These are phyloP conservation scores for Colossoma macropomum DNA, from an alignment of 2,113 vertebrate species.

Conservation along the genomic window DNA sequence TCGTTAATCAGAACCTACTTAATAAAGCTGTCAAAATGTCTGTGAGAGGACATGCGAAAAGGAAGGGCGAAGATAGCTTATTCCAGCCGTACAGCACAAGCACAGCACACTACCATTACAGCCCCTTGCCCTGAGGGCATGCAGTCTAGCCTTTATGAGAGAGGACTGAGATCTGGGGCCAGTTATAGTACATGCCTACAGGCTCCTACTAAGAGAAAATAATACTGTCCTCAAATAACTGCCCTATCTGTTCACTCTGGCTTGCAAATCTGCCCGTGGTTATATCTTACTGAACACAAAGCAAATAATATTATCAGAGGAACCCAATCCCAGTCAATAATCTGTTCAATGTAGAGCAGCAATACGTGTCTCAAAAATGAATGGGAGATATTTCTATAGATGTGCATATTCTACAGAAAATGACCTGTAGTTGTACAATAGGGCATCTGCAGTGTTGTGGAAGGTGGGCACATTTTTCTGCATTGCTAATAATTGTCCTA, in stretches of 20 bases:
- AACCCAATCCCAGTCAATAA: background rate
- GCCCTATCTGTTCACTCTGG: background rate
- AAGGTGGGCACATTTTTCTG: background rate
- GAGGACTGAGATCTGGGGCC: slow-evolving; percentile 14
- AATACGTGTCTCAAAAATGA: background rate
- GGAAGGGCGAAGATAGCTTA: slow-evolving; percentile 17
- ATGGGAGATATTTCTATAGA: background rate
- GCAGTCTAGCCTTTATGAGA: slow-evolving; percentile 13
- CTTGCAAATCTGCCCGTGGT: background rate
- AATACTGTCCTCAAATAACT: background rate
- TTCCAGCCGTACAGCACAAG: slow-evolving; percentile 1
- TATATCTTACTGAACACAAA: slow-evolving; percentile 15
- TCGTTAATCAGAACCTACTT: slow-evolving; percentile 35
- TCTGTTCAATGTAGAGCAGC: background rate
- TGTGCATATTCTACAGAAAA: background rate
- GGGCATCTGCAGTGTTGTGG: background rate
- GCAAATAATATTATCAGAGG: background rate
- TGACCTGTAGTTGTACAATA: background rate
- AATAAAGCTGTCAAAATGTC: slow-evolving; percentile 29
- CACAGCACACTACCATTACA: background rate
- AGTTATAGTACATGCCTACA: slow-evolving; percentile 23
- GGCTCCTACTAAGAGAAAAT: slow-evolving; percentile 28
- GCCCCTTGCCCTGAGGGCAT: background rate
- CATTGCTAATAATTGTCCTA: background rate
- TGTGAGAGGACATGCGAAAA: background rate